These are phyloP conservation scores for Trachelus troglodyta DNA, from an alignment of 2,888 invertebrate genomes.

Conservation along the genomic window DNA sequence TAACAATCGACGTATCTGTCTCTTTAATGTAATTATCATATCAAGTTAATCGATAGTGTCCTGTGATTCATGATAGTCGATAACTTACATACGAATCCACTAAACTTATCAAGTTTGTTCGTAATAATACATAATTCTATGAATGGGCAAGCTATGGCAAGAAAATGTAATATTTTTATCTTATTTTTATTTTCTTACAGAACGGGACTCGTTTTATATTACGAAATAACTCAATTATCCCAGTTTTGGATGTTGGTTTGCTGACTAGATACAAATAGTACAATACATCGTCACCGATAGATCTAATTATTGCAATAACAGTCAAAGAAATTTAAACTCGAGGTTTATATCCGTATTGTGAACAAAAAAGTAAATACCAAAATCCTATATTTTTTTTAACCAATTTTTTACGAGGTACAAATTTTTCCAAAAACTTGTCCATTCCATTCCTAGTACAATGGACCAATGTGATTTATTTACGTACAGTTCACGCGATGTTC, in stretches of 20 bases:
- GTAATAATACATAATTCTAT: background rate
- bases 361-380: background rate
- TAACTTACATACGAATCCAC: background rate
- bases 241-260: background rate
- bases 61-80: background rate
- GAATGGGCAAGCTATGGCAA: background rate
- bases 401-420: background rate
- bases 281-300: background rate
- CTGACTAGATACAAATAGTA: background rate
- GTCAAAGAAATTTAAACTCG: background rate
- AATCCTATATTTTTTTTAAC: background rate
- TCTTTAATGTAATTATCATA: background rate
- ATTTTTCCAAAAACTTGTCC: background rate
- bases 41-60: background rate
- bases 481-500: background rate
- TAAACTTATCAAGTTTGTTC: background rate
- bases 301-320: background rate
- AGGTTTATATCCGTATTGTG: background rate
- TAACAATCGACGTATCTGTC: background rate
- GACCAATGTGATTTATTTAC: background rate
- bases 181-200: background rate
- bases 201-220: background rate
- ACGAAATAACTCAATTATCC: background rate
- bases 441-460: background rate
- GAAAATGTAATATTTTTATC: background rate